Percentiles rank a stretch among this genome's conserved stretches.
These are phyloP conservation scores for Corythucha ciliata DNA, from an alignment of 2,888 invertebrate species.

Conservation along the genomic window DNA sequence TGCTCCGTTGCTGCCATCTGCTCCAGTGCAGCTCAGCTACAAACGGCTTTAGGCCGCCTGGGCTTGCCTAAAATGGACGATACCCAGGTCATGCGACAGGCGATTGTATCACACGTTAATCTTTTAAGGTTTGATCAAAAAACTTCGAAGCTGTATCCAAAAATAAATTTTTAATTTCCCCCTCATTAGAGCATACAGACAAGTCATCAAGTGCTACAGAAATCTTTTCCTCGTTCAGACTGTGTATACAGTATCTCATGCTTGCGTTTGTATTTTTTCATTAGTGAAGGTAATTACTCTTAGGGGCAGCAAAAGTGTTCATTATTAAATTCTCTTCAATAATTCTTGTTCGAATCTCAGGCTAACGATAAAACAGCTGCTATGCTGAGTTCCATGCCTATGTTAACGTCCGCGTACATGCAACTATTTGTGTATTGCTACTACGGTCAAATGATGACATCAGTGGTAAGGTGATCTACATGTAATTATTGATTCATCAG, in stretches of 20 bases:
- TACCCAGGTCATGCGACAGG: too few species aligned
- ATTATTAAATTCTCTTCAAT: background rate
- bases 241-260: constrained; percentile 20
- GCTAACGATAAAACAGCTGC: background rate
- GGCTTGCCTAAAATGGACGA: too few species aligned
- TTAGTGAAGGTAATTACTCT: constrained; percentile 21
- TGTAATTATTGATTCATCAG: too few species aligned
- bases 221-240: constrained; percentile 18
- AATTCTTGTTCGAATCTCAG: too few species aligned
- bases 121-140: too few species aligned
- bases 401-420: constrained; percentile 18
- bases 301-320: background rate
- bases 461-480: too few species aligned
- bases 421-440: constrained; percentile 21
- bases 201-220: constrained; percentile 12
- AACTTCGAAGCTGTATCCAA: too few species aligned
- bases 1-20: constrained; percentile 7
- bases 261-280: constrained; percentile 19
- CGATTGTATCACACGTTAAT: too few species aligned
- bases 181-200: constrained; percentile 10
- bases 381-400: background rate
- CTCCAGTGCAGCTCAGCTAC: too few species aligned
- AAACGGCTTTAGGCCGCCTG: too few species aligned
- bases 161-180: too few species aligned
- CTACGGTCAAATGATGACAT: constrained; percentile 18